These are phyloP conservation scores for Leiothrix lutea DNA, from an alignment of 2,113 vertebrate genomes.

Conservation along the genomic window DNA sequence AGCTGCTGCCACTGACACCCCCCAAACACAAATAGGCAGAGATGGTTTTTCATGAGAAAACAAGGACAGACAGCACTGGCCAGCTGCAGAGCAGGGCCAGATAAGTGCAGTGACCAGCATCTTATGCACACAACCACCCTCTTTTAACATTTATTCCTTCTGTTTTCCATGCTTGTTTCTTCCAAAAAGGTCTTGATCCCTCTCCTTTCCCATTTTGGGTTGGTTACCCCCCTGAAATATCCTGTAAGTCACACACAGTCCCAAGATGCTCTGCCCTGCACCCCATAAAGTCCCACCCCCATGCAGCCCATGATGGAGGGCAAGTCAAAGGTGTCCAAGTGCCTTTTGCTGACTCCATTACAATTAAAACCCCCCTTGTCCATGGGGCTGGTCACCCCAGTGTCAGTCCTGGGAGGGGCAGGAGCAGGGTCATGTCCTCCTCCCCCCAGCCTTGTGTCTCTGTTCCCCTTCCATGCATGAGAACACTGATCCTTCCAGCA, in stretches of 20 bases:
- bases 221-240: not conserved
- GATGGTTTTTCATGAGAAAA: not conserved
- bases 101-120: accelerated
- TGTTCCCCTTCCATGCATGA: not conserved
- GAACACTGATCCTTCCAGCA: not conserved
- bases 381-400: not conserved
- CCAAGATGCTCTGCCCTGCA: not conserved
- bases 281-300: accelerated
- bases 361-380: accelerated
- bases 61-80: accelerated
- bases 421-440: not conserved
- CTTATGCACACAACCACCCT: not conserved
- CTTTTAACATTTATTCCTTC: not conserved
- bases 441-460: not conserved
- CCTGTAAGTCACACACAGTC: accelerated
- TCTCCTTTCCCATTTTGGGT: not conserved
- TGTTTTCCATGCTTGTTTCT: not conserved
- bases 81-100: not conserved
- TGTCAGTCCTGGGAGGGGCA: not conserved
- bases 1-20: not conserved
- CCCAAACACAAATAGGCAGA: not conserved
- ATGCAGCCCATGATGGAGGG: not conserved
- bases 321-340: accelerated
- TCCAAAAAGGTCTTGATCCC: not conserved
- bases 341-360: not conserved